Evolutionary conservation across 1,140 invertebrate species (phyloP).

Genomic region (Bombus soroeensis): DNA sequence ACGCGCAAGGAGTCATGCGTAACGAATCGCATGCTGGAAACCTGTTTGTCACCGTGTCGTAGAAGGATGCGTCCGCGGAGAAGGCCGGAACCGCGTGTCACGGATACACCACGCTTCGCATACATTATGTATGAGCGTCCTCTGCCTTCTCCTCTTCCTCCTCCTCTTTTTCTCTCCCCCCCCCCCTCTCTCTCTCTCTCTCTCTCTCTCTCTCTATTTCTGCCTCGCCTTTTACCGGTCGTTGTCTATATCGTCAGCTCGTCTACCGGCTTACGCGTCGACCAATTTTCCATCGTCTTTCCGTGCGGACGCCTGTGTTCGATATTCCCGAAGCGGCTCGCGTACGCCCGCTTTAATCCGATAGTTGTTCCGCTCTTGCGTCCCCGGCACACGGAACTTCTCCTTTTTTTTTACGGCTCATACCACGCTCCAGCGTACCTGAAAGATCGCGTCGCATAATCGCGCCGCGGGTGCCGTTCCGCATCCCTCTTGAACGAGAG

Average conservation of each 20-base stretch:
- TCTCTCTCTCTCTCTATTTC: not conserved
- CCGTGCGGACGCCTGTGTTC: not conserved
- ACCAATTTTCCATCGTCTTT: constrained; percentile 21
- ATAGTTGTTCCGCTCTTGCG: constrained; percentile 5
- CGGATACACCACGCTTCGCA: constrained; percentile 53
- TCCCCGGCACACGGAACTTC: constrained; percentile 5
- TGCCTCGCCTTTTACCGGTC: not conserved
- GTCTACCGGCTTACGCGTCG: not conserved
- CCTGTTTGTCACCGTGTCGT: constrained; percentile 67
- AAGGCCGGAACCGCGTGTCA: constrained; percentile 69
- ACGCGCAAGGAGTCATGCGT: constrained; percentile 38
- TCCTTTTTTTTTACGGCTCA: not conserved
- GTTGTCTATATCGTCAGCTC: not conserved
- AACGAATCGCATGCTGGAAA: constrained; percentile 67
- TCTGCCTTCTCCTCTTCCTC: not conserved
- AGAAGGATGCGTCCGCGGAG: constrained; percentile 33
- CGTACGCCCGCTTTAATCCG: constrained; percentile 28
- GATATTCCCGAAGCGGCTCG: not conserved
- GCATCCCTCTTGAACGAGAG: constrained; percentile 61
- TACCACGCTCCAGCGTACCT: constrained; percentile 58
- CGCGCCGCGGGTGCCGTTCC: constrained; percentile 77
- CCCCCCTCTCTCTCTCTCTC: not conserved
- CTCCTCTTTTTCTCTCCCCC: not conserved
- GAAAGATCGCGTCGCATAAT: constrained; percentile 70
- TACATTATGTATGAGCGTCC: constrained; percentile 62